These are phyloP conservation scores for Chloroceryle amazona DNA, from an alignment of 2,797 vertebrate genomes.

Conservation along the genomic window DNA sequence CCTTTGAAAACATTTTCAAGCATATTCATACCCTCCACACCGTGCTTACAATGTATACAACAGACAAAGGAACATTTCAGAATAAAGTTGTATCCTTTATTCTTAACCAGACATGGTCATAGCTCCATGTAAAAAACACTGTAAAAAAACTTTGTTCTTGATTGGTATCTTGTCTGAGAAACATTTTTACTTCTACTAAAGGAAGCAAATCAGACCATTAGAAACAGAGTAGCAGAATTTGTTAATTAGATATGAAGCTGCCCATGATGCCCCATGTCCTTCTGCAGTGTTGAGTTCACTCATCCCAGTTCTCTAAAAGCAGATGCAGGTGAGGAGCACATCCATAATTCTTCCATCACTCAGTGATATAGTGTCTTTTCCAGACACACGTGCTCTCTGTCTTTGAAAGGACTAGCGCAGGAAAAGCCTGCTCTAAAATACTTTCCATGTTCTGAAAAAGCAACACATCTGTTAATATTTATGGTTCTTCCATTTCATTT, in stretches of 20 bases:
- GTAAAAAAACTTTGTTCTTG: not conserved
- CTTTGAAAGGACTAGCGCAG: not conserved
- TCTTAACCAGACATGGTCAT: rapidly evolving
- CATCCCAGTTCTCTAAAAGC: not conserved
- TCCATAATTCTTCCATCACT: not conserved
- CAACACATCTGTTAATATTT: not conserved
- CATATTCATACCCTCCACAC: not conserved
- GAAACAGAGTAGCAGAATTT: not conserved
- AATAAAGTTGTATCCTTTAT: not conserved
- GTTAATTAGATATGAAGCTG: not conserved
- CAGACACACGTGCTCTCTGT: rapidly evolving
- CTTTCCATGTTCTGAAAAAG: not conserved
- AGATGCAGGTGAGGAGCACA: not conserved
- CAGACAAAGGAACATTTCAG: not conserved
- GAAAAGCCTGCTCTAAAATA: not conserved
- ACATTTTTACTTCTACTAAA: not conserved
- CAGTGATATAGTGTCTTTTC: not conserved
- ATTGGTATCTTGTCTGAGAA: not conserved
- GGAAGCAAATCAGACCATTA: not conserved
- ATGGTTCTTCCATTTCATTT: not conserved
- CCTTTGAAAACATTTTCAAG: not conserved
- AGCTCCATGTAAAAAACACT: not conserved
- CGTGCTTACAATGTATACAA: not conserved
- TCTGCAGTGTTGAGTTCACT: not conserved
- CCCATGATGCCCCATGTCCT: not conserved